Evolutionary conservation across 2,888 invertebrate genomes (phyloP), one percentile per base, ranked within the genome.

Genomic region (Nipponacmea schrenckii): DNA sequence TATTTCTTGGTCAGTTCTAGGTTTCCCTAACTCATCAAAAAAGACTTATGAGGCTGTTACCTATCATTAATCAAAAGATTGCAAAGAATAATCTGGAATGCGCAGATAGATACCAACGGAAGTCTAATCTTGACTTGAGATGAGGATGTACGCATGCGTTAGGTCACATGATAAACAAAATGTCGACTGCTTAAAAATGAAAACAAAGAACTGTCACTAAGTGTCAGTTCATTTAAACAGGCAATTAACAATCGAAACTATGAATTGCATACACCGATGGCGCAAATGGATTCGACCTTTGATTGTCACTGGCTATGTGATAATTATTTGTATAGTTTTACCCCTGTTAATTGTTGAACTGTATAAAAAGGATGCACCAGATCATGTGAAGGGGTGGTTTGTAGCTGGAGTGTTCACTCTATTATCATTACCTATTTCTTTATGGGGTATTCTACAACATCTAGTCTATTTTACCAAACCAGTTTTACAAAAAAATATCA

Each of bases 381-480:
- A 93, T 81, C 92, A 93, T 78, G 94, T 95, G 84, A 94, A 95
- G 89, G 90, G 89, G 10, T 94, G 94, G 82, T 90, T 96, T 78
- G 93, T 96, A 72, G 96, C 94, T 12, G 96, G 96, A 5, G 92
- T 95, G n/a, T 97, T 97, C 90, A 96, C 96, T 27, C 91, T 96
- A 77, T 91, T 96, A 72, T 95, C 97, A 0, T 91, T 98, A 67
- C 97, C 97, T 0, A 94, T 97, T 77, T 95, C 97, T 64, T 92
- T 97, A 83, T 97, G 96, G 94, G 96, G 96, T 90, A 97, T 98
- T 83, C 93, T 94, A 64, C 95, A 96, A 88, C 97, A 98, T 90
- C 93, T 97, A 86, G 93, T 96, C 71, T 94, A 97, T 89, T 97
- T 96, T 85, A 96, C 95, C 0, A 94, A 96, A 86, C 97, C 97